Evolutionary conservation across 2,113 vertebrate species (phyloP).

Genomic region (Urocolius indicus): DNA sequence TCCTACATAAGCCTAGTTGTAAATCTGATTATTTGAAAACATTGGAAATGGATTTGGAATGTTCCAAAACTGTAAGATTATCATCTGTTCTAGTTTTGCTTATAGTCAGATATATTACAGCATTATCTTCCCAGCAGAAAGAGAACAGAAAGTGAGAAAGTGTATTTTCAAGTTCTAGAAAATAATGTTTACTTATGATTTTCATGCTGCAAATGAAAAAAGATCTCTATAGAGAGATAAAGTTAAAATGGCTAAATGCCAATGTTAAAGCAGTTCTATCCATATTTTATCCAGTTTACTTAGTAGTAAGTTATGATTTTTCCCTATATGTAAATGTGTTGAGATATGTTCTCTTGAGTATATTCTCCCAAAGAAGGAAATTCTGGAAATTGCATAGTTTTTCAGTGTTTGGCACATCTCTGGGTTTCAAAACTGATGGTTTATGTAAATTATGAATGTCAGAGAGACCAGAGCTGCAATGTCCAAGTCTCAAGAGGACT

Average conservation of each 20-base stretch:
- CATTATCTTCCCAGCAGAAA: not conserved
- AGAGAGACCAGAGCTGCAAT: not conserved
- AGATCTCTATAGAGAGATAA: constrained; percentile 4
- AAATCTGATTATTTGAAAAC: not conserved
- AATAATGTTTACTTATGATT: constrained; percentile 23
- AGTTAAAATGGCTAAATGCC: constrained; percentile 23
- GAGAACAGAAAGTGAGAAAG: not conserved
- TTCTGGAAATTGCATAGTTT: not conserved
- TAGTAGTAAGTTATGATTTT: constrained; percentile 23
- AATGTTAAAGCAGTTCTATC: not conserved
- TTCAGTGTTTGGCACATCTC: not conserved
- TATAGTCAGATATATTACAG: not conserved
- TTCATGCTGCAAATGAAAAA: not conserved
- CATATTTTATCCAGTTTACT: not conserved
- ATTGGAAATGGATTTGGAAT: not conserved
- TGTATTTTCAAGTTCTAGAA: not conserved
- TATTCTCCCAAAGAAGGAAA: not conserved
- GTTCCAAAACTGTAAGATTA: not conserved
- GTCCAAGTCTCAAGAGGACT: constrained; percentile 33
- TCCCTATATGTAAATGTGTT: not conserved
- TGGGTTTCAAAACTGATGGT: constrained; percentile 1
- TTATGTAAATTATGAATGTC: constrained; percentile 9
- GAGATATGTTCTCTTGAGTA: not conserved
- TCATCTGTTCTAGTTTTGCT: not conserved
- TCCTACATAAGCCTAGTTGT: rapidly evolving